Evolutionary conservation across 2,888 invertebrate genomes (phyloP), one percentile per base, ranked within the genome.

Genomic region (Willowsia nigromaculata): DNA sequence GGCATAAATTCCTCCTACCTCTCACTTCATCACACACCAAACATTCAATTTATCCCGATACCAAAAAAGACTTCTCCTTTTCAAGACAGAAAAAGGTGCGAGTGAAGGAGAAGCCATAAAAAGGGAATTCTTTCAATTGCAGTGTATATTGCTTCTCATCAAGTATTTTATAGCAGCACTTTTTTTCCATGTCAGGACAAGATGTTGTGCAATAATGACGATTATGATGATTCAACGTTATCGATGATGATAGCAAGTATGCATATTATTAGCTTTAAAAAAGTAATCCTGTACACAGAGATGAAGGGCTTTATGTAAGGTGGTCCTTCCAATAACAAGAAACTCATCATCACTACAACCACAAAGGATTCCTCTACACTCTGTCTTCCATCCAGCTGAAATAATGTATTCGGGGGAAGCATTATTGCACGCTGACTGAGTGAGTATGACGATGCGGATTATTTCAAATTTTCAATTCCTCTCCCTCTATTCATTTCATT

Each of bases 401-500:
- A 43, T 43, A 43, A 9, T 43, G 11, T 9, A 43, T 9, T 43
- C 9, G 5, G 9, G 9, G 37, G 56, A 22, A 25, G 22, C 25
- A 56, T 18, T 53, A 56, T 56, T 56, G 56, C 56, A 56, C 6
- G 7, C 56, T 22, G 22, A 22, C 56, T 56, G 56, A 22, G 25
- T 56, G 25, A 43, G 27, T 33, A 81, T 81, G 81, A 81, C 81
- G 25, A 15, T 81, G 81, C 62, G 81, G 81, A 81, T 80, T 80
- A 80, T 80, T 80, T 80, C 18, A 13, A 33, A 59, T 56, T 76
- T 78, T 78, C 33, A 71, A 53, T 71, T 71, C 40, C 18, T 71
- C 40, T 68, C 40, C 43, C 47, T 53, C 43, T n/a, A 30, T 76
- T 74, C 74, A 40, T 78, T 56, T 33, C 27, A 22, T 40, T 56